Evolutionary conservation across 2,888 invertebrate genomes (phyloP), one percentile per base, ranked within the genome.

Genomic region (Marasmarcha lunaedactyla): DNA sequence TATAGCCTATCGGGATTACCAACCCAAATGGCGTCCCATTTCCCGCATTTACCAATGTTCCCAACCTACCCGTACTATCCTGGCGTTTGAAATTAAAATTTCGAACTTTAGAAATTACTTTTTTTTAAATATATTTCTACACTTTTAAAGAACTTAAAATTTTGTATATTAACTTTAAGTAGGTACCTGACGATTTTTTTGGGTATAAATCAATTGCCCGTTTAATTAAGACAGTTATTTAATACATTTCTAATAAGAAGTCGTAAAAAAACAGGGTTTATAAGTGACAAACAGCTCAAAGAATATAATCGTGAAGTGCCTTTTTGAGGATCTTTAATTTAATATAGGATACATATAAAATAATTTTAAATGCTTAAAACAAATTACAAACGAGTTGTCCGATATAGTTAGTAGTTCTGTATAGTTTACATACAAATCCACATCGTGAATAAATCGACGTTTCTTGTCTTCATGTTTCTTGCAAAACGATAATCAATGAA

Each of bases 11-110:
- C 76, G 0, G 66, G 60, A 1, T 46, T 77, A 1, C 74, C 69
- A 0, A 57, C 59, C 1, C 50, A 70, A 0, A 61, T 77, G 57
- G 49, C 57, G 6, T 44, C 59, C 1, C 69, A 68, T 0, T 76
- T 71, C 57, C 69, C 67, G 1, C 43, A 55, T 4, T 39, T 81
- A 44, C 64, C 70, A 13, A 69, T 70, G 69, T 77, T 77, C 54
- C 78, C 76, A 0, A 65, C 71, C 1, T 83, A 81, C 46, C 79
- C 72, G 0, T 71, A 67, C 46, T 71, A 67, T 45, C 70, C 62
- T 10, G 70, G 70, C 3, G 57, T 68, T 35, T 70, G 64, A 45
- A 7, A 20, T 5, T 20, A 7, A 20, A 20, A 3, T 20, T 20
- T 20, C 7, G 3, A 20, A 15, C 30, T n/a, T 35, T 2, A 13